Conservation (phyloP, 2,888 invertebrate genomes). For the Tachina lurida region DNA sequence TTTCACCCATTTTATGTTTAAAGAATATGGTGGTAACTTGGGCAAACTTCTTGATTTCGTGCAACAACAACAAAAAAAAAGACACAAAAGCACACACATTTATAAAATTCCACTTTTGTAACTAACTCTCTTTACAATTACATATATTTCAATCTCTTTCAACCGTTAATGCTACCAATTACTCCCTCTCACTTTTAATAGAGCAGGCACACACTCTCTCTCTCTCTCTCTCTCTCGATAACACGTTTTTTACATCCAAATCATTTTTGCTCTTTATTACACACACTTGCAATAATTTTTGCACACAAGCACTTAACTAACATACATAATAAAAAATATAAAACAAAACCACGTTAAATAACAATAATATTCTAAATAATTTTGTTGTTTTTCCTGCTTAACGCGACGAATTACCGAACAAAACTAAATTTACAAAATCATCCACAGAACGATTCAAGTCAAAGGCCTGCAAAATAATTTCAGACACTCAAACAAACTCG, state of each 20-base stretch:
- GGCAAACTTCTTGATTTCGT: slow-evolving; percentile 41
- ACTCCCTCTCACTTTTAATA: slow-evolving; percentile 55
- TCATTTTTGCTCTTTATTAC: slow-evolving; percentile 51
- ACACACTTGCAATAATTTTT: slow-evolving; percentile 42
- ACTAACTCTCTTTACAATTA: slow-evolving; percentile 37
- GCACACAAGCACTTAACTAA: slow-evolving; percentile 11
- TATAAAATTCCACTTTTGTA: slow-evolving; percentile 35
- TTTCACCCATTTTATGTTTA: slow-evolving; percentile 25
- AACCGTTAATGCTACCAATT: slow-evolving; percentile 39
- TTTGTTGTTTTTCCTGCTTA: slow-evolving; percentile 76
- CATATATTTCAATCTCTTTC: slow-evolving; percentile 43
- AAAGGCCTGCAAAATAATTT: slow-evolving; percentile 63
- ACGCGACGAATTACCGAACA: slow-evolving; percentile 81
- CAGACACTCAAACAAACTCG: slow-evolving; percentile 38
- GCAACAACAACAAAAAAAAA: slow-evolving; percentile 4
- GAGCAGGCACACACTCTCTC: slow-evolving; percentile 36
- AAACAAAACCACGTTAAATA: slow-evolving; percentile 53
- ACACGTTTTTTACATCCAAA: slow-evolving; percentile 45
- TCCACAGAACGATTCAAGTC: slow-evolving; percentile 66
- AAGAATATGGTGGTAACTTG: slow-evolving; percentile 50
- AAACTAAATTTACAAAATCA: slow-evolving; percentile 76
- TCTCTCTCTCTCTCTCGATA: slow-evolving; percentile 54
- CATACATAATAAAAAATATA: slow-evolving; percentile 40
- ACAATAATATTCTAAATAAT: slow-evolving; percentile 69
- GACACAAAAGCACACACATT: slow-evolving; percentile 21